Evolutionary conservation across 92 coral and sea anemone species (phyloP).

Genomic region (Epizoanthus scotinus): DNA sequence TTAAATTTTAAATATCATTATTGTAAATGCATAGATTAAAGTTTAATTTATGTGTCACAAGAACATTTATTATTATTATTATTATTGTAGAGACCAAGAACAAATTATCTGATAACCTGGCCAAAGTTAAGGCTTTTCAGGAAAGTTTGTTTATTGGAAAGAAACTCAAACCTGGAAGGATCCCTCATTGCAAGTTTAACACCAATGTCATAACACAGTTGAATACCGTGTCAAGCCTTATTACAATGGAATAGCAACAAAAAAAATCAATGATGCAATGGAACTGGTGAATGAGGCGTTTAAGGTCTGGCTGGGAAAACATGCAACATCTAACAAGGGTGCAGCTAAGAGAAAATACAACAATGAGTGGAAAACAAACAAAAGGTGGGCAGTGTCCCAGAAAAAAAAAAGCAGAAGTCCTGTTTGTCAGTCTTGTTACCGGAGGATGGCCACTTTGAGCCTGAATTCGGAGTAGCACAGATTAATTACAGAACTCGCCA

Average conservation of each 20-base stretch:
- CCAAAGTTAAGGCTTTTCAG: not conserved
- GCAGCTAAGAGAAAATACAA: not conserved
- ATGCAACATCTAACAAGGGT: not conserved
- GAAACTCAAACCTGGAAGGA: slow-evolving; percentile 20
- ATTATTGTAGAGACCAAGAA: not conserved
- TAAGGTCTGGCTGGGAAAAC: slow-evolving; percentile 12
- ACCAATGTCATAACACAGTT: not conserved
- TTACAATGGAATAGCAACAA: not conserved
- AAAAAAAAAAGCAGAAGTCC: too few relatives aligned
- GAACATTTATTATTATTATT: too few relatives aligned
- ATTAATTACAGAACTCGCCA: too few relatives aligned
- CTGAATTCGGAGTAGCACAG: too few relatives aligned
- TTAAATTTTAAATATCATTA: too few relatives aligned
- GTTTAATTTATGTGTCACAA: too few relatives aligned
- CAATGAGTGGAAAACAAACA: too few relatives aligned
- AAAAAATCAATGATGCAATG: not conserved
- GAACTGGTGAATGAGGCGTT: not conserved
- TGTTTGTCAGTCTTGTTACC: too few relatives aligned
- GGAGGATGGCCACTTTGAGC: too few relatives aligned
- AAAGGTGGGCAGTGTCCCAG: too few relatives aligned
- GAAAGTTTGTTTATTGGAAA: not conserved
- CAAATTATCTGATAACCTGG: slow-evolving; percentile 3
- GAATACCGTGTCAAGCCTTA: not conserved
- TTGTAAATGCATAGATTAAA: too few relatives aligned
- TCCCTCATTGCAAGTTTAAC: not conserved